phyloP scores from a whole-genome alignment of 2,888 invertebrate species.

The Nephrotoma flavescens region DNA sequence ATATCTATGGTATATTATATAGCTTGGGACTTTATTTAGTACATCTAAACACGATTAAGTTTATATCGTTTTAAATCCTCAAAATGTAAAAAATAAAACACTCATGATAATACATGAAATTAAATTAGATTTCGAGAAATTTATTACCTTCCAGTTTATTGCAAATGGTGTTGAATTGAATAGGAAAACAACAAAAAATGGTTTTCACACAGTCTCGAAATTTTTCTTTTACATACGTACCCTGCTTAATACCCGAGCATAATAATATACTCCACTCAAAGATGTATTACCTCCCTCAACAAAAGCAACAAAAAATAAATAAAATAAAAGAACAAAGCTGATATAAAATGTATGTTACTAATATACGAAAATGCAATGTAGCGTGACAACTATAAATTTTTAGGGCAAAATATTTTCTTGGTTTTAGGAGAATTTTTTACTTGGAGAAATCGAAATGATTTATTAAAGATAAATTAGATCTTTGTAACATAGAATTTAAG shows the following conservation, averaged over 20 bases:
- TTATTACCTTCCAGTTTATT: background rate
- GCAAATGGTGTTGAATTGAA: background rate
- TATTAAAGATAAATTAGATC: background rate
- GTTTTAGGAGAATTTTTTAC: background rate
- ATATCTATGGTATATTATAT: background rate
- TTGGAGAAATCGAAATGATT: background rate
- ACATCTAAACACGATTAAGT: background rate
- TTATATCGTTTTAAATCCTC: background rate
- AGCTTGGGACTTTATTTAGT: background rate
- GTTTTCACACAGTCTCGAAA: background rate
- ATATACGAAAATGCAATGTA: background rate
- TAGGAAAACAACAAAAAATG: background rate
- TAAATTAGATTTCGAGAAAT: background rate
- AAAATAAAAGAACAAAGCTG: background rate
- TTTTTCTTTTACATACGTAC: background rate
- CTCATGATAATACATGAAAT: background rate
- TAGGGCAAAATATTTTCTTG: background rate
- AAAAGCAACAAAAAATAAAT: background rate
- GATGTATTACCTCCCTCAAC: background rate
- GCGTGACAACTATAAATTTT: background rate
- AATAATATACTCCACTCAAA: background rate
- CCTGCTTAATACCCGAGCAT: background rate
- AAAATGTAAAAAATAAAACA: background rate
- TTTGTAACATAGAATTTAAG: background rate
- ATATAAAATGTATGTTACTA: background rate